These are phyloP conservation scores for Eristalis tenax DNA, from an alignment of 2,888 invertebrate species.

Conservation along the genomic window DNA sequence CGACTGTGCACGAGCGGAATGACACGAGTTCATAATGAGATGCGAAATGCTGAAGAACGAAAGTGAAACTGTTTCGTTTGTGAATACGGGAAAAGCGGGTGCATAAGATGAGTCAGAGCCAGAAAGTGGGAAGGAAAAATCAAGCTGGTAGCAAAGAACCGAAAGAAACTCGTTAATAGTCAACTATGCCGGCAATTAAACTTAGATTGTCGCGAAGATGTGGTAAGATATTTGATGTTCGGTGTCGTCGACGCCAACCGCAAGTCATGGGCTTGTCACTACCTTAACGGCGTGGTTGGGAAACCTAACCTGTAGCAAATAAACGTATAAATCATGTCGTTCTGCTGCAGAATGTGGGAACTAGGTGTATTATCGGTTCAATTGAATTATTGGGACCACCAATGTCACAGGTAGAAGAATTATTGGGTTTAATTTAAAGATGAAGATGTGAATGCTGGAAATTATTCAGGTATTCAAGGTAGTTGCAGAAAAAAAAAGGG, in stretches of 20 bases:
- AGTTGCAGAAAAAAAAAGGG: background rate
- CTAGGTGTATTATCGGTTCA: no score
- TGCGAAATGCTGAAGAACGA: background rate
- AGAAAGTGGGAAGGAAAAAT: background rate
- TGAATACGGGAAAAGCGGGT: background rate
- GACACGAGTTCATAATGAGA: background rate
- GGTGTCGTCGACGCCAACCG: background rate
- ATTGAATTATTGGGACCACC: background rate
- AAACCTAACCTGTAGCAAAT: background rate
- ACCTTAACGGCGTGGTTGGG: background rate
- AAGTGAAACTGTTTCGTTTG: background rate
- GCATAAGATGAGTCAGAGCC: background rate
- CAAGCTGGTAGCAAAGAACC: background rate
- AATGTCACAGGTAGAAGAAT: background rate
- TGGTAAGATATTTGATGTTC: background rate
- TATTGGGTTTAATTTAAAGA: background rate
- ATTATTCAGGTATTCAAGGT: background rate
- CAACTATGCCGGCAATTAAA: background rate
- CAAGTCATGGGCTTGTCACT: background rate
- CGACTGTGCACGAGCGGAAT: background rate
- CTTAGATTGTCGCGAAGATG: background rate
- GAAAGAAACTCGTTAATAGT: background rate
- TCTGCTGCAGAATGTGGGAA: background rate
- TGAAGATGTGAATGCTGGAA: background rate
- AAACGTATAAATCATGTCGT: background rate